Base-by-base conservation (phyloP, 2,888 invertebrate genomes). In the Iphiclides podalirius region DNA sequence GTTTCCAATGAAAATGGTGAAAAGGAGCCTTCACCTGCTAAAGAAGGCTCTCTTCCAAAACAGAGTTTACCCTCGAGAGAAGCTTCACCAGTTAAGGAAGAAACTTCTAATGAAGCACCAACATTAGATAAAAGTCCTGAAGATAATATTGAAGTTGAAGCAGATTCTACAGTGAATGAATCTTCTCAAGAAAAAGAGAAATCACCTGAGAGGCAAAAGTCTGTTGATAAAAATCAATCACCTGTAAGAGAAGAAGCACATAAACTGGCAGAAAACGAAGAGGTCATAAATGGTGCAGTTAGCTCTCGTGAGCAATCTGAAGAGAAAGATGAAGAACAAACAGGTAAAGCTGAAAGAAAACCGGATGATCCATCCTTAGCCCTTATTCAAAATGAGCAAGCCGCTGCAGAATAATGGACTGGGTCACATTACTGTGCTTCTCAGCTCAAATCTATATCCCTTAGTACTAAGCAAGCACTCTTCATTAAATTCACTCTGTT, bases 391-490 rank as follows among this genome's bases (percentile, higher is more conserved):
- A 89, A 75, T 59, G 90, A 90, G 66, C 70, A 84, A 64, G 67
- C 70, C 1, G 79, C 77, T 12, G 71, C 83, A 23, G 69, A 74
- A 63, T 87, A 81, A 79, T 59, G 54, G 63, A 70, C 65, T 71
- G 69, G 28, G 53, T 64, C 56, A 66, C 52, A 42, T 60, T 61
- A 57, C 62, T 59, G 67, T 70, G 75, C 80, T 78, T 81, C 66
- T 73, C 80, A 83, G 86, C 86, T 87, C 87, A 85, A 85, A 80
- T 70, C 70, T 70, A 67, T 67, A 78, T 73, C 69, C 67, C 64
- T 63, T 84, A 85, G 84, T 76, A 80, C 76, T 87, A 86, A 83
- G 87, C 77, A 59, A 78, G 76, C 80, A 78, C 76, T 80, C 69
- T 70, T 66, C 75, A 79, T 77, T 79, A 75, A 79, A 77, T 67